Evolutionary conservation across 2,888 invertebrate genomes (phyloP).

Genomic region (Sabatieria punctata): DNA sequence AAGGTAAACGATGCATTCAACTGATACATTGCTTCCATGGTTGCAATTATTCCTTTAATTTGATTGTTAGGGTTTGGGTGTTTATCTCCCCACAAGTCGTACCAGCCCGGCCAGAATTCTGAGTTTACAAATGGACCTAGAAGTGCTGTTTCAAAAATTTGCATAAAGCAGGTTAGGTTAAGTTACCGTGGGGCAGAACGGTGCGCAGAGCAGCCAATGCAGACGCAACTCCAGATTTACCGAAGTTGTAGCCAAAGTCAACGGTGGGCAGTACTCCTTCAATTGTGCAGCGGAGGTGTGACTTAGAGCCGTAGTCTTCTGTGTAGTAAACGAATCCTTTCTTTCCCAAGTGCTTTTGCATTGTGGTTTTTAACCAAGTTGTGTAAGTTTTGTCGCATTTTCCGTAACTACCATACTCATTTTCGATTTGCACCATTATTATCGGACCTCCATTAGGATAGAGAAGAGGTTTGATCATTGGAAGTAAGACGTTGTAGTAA

Average conservation of each 20-base stretch:
- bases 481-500: constrained; percentile 22
- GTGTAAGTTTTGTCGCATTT: background rate
- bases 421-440: constrained; percentile 41
- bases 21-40: constrained; percentile 5
- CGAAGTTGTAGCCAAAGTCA: constrained; percentile 35
- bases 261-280: constrained; percentile 52
- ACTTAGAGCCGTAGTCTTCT: constrained; percentile 51
- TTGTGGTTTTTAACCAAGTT: background rate
- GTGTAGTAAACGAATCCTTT: constrained; percentile 27
- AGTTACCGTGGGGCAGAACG: too few species aligned
- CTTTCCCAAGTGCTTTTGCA: background rate
- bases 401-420: constrained; percentile 35
- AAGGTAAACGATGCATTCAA: constrained; percentile 22
- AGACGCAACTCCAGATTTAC: too few species aligned
- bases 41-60: background rate
- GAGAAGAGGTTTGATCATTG: constrained; percentile 31
- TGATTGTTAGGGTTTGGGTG: constrained; percentile 20
- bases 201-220: too few species aligned
- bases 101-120: constrained; percentile 70
- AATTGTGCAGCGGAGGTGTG: constrained; percentile 47
- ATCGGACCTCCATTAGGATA: constrained; percentile 38
- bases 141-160: too few species aligned
- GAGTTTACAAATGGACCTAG: constrained; percentile 66
- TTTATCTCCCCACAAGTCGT: constrained; percentile 63
- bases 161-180: too few species aligned